Base-by-base conservation (phyloP, 2,888 invertebrate species). In the Rosalia funebris region DNA sequence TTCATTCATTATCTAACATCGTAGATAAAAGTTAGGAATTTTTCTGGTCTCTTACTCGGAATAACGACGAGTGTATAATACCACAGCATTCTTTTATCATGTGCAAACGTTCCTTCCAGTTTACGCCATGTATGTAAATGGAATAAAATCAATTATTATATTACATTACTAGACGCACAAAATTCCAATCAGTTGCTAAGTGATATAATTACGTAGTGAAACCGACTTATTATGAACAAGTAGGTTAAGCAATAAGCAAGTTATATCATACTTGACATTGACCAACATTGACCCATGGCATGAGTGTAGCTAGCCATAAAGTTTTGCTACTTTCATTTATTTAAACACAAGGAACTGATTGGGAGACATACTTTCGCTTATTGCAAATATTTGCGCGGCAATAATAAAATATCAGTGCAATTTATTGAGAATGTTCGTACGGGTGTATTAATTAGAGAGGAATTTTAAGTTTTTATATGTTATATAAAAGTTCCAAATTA, bases 181-280 rank as follows among this genome's bases (percentile, higher is more conserved):
- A 34, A 34, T 11, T 25, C 2, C 11, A 34, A n/a, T 34, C 34
- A 34, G 34, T 34, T 34, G 34, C 34, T 34, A 34, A 34, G 34
- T 34, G 34, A 11, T 34, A n/a, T 34, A 34, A 34, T n/a, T 34
- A n/a, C 34, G 2, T 34, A 34, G 34, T 34, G 34, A 34, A 34
- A 34, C 34, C 10, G 34, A 34, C 3, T 34, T 34, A 34, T n/a
- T 2, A n/a, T 34, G 10, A 2, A 3, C 2, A 34, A n/a, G 34
- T 34, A n/a, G 34, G 34, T 34, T 34, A 34, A 34, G 19, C 17
- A 37, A 19, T n/a, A 2, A 50, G 12, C 31, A 1, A 39, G 50
- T 50, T 50, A 50, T 39, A 14, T 50, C 50, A 50, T 15, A 20
- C 50, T 50, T 50, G 50, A 50, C 50, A 39, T 50, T 50, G 50